phyloP scores from a whole-genome alignment of 2,113 vertebrate genomes.

The Eulemur macaco region DNA sequence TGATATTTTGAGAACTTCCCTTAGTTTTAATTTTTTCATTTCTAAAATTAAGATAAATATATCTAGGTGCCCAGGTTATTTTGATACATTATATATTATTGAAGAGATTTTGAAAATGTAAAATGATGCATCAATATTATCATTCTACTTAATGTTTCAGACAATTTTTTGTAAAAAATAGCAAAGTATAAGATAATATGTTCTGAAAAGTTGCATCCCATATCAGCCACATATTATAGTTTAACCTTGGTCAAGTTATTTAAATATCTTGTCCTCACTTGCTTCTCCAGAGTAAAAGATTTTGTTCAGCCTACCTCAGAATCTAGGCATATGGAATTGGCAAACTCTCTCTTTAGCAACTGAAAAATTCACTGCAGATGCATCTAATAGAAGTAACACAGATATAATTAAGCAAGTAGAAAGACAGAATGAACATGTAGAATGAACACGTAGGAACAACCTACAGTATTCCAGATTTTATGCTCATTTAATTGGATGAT shows the following conservation, averaged over 20 bases:
- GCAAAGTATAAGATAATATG: not conserved
- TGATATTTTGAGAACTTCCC: not conserved
- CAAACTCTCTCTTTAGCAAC: not conserved
- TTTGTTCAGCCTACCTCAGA: not conserved
- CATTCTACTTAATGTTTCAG: slow-evolving; percentile 6
- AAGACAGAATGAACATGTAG: not conserved
- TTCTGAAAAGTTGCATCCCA: not conserved
- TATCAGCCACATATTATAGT: not conserved
- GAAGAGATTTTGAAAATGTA: not conserved
- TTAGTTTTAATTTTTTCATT: slow-evolving; percentile 12
- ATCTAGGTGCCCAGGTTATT: not conserved
- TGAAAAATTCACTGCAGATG: not conserved
- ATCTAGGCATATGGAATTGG: not conserved
- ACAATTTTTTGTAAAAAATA: not conserved
- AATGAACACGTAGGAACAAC: not conserved
- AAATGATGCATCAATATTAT: not conserved
- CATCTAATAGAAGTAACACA: not conserved
- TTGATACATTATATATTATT: not conserved
- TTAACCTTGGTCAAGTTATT: not conserved
- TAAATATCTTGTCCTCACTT: not conserved
- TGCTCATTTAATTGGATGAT: slow-evolving; percentile 10
- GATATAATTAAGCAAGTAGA: not conserved
- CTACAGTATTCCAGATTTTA: not conserved
- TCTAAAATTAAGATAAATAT: slow-evolving; percentile 26
- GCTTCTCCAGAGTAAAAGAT: not conserved